These are phyloP conservation scores for Bruchidius siliquastri DNA, from an alignment of 2,888 invertebrate genomes.

Conservation along the genomic window DNA sequence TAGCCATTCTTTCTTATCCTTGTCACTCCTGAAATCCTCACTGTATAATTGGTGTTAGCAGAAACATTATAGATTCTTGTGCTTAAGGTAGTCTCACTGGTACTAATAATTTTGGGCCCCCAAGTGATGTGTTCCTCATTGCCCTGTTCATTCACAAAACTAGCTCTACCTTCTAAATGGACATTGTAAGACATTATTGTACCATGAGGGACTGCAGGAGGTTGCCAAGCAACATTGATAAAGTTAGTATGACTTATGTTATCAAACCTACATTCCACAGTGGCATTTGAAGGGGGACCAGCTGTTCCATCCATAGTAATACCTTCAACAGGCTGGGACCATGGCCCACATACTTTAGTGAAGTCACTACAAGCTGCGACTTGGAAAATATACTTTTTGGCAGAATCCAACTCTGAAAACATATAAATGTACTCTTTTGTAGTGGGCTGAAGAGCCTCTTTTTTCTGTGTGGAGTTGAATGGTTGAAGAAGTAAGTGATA, in stretches of 20 bases:
- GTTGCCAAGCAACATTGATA: conserved; percentile 68
- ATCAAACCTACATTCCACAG: conserved; percentile 62
- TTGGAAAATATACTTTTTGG: conserved; percentile 76
- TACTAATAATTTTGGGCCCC: conserved; percentile 57
- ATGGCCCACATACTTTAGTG: conserved; percentile 69
- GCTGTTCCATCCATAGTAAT: conserved; percentile 80
- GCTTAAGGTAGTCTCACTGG: conserved; percentile 50
- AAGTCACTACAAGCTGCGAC: conserved; percentile 78
- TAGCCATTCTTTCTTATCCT: conserved; percentile 70
- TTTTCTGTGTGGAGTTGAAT: conserved; percentile 49
- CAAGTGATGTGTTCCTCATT: conserved; percentile 51
- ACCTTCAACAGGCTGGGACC: conserved; percentile 73
- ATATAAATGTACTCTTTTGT: conserved; percentile 67
- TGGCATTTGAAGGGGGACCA: conserved; percentile 66
- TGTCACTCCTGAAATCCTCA: conserved; percentile 72
- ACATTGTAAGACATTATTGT: conserved; percentile 72
- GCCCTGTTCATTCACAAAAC: conserved; percentile 53
- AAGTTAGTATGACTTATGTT: conserved; percentile 56
- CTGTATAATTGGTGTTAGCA: conserved; percentile 81
- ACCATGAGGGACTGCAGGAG: conserved; percentile 71
- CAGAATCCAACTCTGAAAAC: conserved; percentile 72
- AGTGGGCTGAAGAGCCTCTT: conserved; percentile 62
- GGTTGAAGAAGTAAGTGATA: conserved; percentile 65
- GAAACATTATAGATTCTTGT: conserved; percentile 65
- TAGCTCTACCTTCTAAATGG: conserved; percentile 53